phyloP scores from a whole-genome alignment of 1,140 invertebrate species.

The Teleogryllus occipitalis region DNA sequence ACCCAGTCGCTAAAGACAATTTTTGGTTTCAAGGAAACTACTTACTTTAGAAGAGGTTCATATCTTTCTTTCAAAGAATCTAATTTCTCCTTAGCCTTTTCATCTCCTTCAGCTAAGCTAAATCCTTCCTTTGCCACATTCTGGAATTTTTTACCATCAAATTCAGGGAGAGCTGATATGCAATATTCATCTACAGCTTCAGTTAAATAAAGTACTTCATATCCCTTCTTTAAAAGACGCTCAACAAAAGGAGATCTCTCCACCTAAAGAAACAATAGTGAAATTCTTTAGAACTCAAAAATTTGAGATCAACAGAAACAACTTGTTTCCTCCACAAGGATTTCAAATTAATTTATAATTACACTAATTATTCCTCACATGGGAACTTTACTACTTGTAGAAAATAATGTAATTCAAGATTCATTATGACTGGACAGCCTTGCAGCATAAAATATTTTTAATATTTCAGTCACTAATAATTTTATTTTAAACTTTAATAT shows the following conservation, averaged over 20 bases:
- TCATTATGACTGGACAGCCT: no score
- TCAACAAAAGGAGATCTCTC: constrained; percentile 94
- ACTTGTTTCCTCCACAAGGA: background rate
- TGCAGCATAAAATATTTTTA: no score
- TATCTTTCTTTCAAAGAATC: constrained; percentile 74
- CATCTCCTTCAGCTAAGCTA: constrained; percentile 68
- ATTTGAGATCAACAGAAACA: background rate
- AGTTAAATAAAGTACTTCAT: constrained; percentile 90
- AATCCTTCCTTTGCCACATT: constrained; percentile 99
- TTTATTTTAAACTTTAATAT: no score
- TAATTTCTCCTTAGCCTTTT: constrained; percentile 71
- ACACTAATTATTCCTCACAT: no score
- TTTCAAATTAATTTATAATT: background rate
- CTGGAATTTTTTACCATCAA: constrained; percentile 98
- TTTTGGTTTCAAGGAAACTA: background rate
- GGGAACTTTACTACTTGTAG: no score
- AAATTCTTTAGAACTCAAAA: background rate
- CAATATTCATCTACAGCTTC: constrained; percentile 99
- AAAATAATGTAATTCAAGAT: background rate
- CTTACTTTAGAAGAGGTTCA: constrained; percentile 72
- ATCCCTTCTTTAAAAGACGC: constrained; percentile 84
- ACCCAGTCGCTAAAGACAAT: background rate
- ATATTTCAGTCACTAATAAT: no score
- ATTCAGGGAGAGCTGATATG: constrained; percentile 95
- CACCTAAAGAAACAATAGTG: constrained; percentile 38